Percentiles rank a stretch among this genome's conserved stretches.
phyloP scores from a whole-genome alignment of 2,113 vertebrate species.

The Cheirogaleus medius region DNA sequence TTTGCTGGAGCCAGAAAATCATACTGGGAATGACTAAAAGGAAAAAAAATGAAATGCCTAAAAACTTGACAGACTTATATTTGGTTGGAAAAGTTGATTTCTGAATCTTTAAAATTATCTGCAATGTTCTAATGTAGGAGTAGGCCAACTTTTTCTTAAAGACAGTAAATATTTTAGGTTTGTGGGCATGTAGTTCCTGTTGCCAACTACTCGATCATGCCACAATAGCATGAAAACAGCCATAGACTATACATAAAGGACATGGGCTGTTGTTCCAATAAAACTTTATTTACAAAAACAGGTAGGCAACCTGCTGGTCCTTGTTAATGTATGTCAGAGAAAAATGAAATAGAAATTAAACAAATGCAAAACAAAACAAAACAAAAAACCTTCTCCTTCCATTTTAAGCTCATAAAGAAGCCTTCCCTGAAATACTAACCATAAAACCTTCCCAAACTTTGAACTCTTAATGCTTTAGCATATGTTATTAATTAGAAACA shows the following conservation, averaged over 20 bases:
- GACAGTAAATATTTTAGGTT: neutral
- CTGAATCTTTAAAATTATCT: constrained; percentile 2
- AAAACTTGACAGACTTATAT: neutral
- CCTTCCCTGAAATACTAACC: too few species aligned
- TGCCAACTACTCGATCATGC: neutral
- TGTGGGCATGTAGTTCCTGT: neutral
- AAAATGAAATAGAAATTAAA: neutral
- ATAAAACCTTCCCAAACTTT: neutral
- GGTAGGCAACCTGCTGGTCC: neutral
- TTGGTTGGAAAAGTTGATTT: neutral
- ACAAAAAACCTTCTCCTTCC: too few species aligned
- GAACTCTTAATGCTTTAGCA: neutral
- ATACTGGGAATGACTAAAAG: neutral
- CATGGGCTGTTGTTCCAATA: neutral
- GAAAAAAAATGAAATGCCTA: neutral
- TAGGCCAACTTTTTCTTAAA: neutral
- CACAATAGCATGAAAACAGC: neutral
- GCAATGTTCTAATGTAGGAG: neutral
- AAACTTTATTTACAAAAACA: neutral
- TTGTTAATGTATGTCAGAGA: neutral
- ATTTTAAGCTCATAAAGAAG: too few species aligned
- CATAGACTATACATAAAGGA: neutral
- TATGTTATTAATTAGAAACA: neutral
- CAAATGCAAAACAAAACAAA: neutral
- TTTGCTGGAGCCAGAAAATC: neutral